Percentiles rank a stretch among this genome's conserved stretches.
These are phyloP conservation scores for Mythimna ferrago DNA, from an alignment of 2,888 invertebrate species.

Conservation along the genomic window DNA sequence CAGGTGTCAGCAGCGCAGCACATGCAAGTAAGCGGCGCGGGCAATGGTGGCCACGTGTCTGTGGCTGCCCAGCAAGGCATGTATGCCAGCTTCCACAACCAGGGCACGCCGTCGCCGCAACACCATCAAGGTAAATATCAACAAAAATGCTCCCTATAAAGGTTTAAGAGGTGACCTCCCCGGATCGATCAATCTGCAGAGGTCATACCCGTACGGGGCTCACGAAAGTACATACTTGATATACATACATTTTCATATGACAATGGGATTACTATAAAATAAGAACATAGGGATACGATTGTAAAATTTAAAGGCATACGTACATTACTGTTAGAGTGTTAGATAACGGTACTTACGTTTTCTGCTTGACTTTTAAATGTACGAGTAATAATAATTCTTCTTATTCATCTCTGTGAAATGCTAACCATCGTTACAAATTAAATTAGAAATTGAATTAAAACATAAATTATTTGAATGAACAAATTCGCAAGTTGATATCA, in stretches of 20 bases:
- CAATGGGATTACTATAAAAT: not conserved
- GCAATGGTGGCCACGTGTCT: slow-evolving; percentile 93
- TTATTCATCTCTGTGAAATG: not conserved
- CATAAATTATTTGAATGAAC: slow-evolving; percentile 11
- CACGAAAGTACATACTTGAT: slow-evolving; percentile 10
- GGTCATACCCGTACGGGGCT: slow-evolving; percentile 37
- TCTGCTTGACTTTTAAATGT: not conserved
- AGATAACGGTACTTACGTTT: slow-evolving; percentile 1
- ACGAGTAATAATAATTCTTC: not conserved
- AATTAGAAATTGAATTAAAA: slow-evolving; percentile 13
- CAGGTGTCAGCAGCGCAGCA: slow-evolving; percentile 97
- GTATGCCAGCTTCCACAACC: slow-evolving; percentile 91
- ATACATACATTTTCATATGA: not conserved
- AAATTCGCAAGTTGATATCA: slow-evolving; percentile 26
- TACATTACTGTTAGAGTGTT: not conserved
- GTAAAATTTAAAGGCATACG: no score
- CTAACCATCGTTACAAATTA: not conserved
- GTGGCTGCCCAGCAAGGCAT: slow-evolving; percentile 96
- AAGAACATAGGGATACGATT: not conserved
- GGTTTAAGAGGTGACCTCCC: slow-evolving; percentile 34
- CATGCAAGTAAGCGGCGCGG: slow-evolving; percentile 94
- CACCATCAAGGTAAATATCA: slow-evolving; percentile 84
- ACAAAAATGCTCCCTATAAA: slow-evolving; percentile 16
- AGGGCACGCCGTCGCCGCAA: slow-evolving; percentile 86
- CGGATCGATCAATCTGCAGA: slow-evolving; percentile 48